phyloP scores from a whole-genome alignment of 2,113 vertebrate genomes.

The Syngnathus typhle region DNA sequence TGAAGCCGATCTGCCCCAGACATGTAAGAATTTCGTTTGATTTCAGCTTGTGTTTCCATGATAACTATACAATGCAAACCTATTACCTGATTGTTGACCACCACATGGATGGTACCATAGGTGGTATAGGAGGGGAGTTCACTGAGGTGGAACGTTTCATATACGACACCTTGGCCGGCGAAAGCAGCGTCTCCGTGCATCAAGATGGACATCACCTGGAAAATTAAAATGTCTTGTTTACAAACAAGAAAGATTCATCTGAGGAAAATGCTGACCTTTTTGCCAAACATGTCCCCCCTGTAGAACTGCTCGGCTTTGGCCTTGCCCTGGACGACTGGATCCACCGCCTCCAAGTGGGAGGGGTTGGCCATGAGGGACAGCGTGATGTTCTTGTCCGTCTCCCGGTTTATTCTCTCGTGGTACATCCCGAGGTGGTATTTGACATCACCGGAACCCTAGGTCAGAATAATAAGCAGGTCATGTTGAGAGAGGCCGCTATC shows the following conservation, averaged over 20 bases:
- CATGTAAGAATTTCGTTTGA: neutral
- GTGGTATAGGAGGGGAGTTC: constrained; percentile 89
- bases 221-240: neutral
- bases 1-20: constrained; percentile 81
- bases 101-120: constrained; percentile 86
- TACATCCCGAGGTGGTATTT: constrained; percentile 94
- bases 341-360: constrained; percentile 85
- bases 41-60: too few species aligned
- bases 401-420: constrained; percentile 84
- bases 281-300: constrained; percentile 84
- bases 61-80: neutral
- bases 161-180: constrained; percentile 87
- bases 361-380: constrained; percentile 88
- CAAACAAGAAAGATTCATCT: neutral
- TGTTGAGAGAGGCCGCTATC: neutral
- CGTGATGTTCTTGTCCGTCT: constrained; percentile 83
- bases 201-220: constrained; percentile 88
- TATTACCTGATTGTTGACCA: constrained; percentile 89
- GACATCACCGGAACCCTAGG: constrained; percentile 82
- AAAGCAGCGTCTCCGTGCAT: constrained; percentile 88
- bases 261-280: constrained; percentile 42
- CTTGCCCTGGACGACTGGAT: constrained; percentile 92
- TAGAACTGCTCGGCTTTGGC: constrained; percentile 95
- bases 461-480: neutral
- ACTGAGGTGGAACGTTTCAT: constrained; percentile 88